These are phyloP conservation scores for Chrysochloris asiatica DNA, from an alignment of 2,113 vertebrate species.

Conservation along the genomic window DNA sequence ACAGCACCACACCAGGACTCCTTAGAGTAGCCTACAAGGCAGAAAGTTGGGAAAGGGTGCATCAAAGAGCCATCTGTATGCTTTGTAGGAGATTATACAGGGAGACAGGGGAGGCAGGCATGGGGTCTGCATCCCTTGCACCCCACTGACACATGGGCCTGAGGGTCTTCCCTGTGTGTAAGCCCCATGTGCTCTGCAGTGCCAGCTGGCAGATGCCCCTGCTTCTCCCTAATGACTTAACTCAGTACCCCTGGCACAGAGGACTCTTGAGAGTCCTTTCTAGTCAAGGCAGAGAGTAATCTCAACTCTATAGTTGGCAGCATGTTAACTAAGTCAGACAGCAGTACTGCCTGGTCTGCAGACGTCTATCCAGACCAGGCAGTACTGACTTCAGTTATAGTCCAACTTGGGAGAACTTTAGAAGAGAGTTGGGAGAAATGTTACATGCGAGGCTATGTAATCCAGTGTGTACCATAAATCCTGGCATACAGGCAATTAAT, in stretches of 20 bases:
- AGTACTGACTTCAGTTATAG: not conserved
- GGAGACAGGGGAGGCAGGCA: not conserved
- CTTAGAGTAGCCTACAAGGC: no score
- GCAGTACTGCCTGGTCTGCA: no score
- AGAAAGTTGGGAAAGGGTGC: not conserved
- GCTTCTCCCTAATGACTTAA: not conserved
- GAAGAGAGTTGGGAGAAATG: not conserved
- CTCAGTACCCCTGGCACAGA: not conserved
- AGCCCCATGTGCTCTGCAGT: no score
- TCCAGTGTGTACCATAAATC: slow-evolving; percentile 30
- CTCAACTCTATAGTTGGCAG: no score
- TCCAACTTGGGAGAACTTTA: not conserved
- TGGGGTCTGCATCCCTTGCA: rapidly evolving
- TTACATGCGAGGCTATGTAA: slow-evolving; percentile 17
- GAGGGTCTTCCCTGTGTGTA: not conserved
- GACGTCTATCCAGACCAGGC: not conserved
- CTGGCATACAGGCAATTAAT: not conserved
- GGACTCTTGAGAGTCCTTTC: no score
- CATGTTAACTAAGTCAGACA: no score
- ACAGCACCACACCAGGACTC: no score
- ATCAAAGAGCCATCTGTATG: not conserved
- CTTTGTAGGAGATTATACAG: no score
- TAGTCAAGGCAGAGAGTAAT: no score
- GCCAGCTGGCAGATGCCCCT: not conserved
- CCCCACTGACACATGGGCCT: rapidly evolving